A percentile compares a stretch with the other conserved stretches of the same genome.
Conservation (phyloP, 2,888 invertebrate species). For the Leuctra nigra region DNA sequence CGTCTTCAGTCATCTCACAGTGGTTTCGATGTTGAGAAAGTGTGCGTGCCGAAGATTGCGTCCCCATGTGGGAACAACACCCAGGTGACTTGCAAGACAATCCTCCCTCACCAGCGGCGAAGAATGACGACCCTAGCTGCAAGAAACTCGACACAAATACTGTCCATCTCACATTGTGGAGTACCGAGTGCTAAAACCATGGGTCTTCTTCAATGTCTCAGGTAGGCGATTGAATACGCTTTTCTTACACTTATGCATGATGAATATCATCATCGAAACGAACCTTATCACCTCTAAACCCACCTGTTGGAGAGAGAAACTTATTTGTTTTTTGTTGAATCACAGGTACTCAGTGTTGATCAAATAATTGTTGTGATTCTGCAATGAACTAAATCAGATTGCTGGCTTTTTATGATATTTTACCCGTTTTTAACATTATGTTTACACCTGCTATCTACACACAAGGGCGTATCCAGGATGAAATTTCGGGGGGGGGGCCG, state of each 20-base stretch:
- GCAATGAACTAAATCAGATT: no score
- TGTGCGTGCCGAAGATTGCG: slow-evolving; percentile 40
- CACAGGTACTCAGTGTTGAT: no score
- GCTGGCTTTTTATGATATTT: no score
- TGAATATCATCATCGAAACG: background rate
- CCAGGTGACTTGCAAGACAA: slow-evolving; percentile 48
- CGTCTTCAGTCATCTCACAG: slow-evolving; percentile 90
- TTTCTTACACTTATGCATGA: background rate
- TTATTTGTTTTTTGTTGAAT: no score
- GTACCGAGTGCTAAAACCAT: slow-evolving; percentile 47
- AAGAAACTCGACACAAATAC: slow-evolving; percentile 64
- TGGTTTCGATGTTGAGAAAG: slow-evolving; percentile 42
- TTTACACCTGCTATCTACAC: no score
- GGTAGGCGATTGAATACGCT: slow-evolving; percentile 46
- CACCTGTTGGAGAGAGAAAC: no score
- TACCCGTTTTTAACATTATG: no score
- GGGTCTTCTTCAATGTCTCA: slow-evolving; percentile 76
- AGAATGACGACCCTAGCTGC: slow-evolving; percentile 68
- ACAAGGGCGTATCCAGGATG: no score
- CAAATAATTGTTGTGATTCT: no score
- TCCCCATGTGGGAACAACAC: slow-evolving; percentile 38
- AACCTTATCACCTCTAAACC: no score
- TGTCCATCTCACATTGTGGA: slow-evolving; percentile 61
- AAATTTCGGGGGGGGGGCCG: no score
- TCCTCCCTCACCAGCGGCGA: slow-evolving; percentile 55